phyloP scores from a whole-genome alignment of 2,113 vertebrate species.

The Cathartes aura region DNA sequence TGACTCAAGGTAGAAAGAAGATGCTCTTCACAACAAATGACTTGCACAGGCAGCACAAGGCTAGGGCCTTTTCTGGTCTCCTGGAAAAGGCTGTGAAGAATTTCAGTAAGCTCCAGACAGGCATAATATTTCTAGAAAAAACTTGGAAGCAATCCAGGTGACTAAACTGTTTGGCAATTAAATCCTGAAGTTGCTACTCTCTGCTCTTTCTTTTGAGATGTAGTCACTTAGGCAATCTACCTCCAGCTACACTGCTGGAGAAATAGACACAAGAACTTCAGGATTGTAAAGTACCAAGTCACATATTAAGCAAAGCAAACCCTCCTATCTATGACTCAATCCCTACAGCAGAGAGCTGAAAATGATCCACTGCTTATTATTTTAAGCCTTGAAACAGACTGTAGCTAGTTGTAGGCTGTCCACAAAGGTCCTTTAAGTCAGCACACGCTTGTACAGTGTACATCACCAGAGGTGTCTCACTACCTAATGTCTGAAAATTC shows the following conservation, averaged over 20 bases:
- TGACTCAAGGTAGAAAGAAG: background rate
- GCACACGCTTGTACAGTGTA: background rate
- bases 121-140: background rate
- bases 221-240: background rate
- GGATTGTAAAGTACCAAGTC: background rate
- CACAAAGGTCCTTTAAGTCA: background rate
- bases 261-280: background rate
- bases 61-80: background rate
- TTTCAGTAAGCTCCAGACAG: background rate
- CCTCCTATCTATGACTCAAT: background rate
- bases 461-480: background rate
- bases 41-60: background rate
- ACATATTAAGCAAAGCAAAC: background rate
- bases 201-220: background rate
- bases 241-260: background rate
- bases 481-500: background rate
- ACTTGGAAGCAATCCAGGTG: background rate
- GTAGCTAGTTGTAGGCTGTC: background rate
- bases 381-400: background rate
- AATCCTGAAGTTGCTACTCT: background rate
- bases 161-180: conserved; percentile 11
- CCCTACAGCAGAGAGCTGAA: background rate
- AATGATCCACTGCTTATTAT: background rate
- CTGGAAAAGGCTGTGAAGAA: background rate
- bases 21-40: background rate